A percentile compares a stretch with the other conserved stretches of the same genome.
phyloP scores from a whole-genome alignment of 2,113 vertebrate genomes.

The Typhlomys cinereus region DNA sequence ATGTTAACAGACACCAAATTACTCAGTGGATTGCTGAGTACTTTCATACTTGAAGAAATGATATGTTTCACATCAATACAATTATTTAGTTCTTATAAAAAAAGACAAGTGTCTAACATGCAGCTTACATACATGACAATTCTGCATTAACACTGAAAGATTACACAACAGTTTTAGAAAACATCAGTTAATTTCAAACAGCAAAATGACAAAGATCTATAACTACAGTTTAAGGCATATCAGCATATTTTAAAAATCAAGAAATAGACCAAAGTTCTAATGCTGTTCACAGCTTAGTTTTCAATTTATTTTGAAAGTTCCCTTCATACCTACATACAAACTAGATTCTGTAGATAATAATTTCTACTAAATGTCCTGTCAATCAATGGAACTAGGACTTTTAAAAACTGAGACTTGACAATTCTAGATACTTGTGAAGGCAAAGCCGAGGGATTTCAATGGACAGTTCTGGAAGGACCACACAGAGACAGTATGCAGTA shows the following conservation, averaged over 20 bases:
- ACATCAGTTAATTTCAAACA: slow-evolving; percentile 83
- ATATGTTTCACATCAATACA: slow-evolving; percentile 81
- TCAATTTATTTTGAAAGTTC: slow-evolving; percentile 74
- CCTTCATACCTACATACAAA: slow-evolving; percentile 80
- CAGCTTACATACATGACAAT: slow-evolving; percentile 80
- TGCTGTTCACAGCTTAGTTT: slow-evolving; percentile 89
- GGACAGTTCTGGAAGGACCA: slow-evolving; percentile 42
- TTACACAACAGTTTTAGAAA: slow-evolving; percentile 85
- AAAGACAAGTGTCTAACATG: slow-evolving; percentile 83
- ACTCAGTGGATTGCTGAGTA: slow-evolving; percentile 62
- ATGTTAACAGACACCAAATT: slow-evolving; percentile 68
- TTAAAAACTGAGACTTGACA: slow-evolving; percentile 42
- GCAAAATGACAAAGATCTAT: slow-evolving; percentile 83
- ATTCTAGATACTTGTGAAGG: slow-evolving; percentile 50
- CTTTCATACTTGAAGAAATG: slow-evolving; percentile 79
- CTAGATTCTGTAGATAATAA: slow-evolving; percentile 55
- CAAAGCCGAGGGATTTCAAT: background rate
- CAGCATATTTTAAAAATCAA: slow-evolving; percentile 83
- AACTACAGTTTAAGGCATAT: slow-evolving; percentile 87
- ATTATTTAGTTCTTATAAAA: slow-evolving; percentile 72
- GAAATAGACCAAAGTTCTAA: slow-evolving; percentile 84
- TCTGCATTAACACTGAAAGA: slow-evolving; percentile 84
- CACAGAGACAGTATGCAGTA: slow-evolving; percentile 59
- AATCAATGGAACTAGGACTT: slow-evolving; percentile 52
- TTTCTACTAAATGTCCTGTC: slow-evolving; percentile 48